Conservation (phyloP, 2,797 vertebrate genomes). For the Sebastolobus altivelis region DNA sequence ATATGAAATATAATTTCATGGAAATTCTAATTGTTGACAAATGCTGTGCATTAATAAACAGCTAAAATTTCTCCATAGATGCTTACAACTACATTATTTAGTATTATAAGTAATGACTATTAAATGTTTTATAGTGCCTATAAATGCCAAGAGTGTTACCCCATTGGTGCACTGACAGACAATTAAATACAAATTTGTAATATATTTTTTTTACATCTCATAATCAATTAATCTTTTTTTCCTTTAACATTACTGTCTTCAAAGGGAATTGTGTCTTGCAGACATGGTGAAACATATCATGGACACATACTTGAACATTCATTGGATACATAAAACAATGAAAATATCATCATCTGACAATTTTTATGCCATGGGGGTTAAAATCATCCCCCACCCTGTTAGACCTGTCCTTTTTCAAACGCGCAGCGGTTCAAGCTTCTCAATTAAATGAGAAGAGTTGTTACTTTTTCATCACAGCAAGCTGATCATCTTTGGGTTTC, state of each 20-base stretch:
- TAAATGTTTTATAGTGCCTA: background rate
- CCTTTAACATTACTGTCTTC: background rate
- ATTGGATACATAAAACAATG: background rate
- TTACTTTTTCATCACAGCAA: background rate
- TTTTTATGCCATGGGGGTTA: background rate
- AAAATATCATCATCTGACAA: background rate
- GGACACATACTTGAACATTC: background rate
- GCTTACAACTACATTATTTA: background rate
- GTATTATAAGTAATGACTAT: background rate
- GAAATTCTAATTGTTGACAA: background rate
- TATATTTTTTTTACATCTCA: background rate
- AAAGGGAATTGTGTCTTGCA: background rate
- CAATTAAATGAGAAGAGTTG: background rate
- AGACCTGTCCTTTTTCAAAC: background rate
- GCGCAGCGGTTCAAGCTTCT: background rate
- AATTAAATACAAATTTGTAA: background rate
- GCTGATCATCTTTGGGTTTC: background rate
- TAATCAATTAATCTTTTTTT: background rate
- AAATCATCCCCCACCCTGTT: background rate
- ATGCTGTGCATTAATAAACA: background rate
- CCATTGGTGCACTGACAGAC: background rate
- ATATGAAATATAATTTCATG: background rate
- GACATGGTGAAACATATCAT: background rate
- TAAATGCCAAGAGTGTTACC: background rate
- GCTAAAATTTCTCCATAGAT: background rate